Conservation (phyloP, 2,888 invertebrate species). For the Marasmarcha lunaedactyla region DNA sequence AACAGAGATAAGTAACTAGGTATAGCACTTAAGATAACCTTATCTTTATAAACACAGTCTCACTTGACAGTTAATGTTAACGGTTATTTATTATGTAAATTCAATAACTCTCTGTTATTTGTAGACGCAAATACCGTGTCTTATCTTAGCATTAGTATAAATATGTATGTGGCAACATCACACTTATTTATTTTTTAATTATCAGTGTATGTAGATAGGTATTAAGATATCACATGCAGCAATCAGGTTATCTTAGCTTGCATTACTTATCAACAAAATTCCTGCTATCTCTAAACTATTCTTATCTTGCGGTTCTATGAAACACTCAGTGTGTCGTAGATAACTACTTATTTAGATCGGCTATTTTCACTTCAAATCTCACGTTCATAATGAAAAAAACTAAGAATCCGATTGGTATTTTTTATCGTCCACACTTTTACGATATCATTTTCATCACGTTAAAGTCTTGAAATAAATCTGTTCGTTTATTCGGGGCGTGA, state of each 20-base stretch:
- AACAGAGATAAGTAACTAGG: slow-evolving; percentile 15
- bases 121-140: slow-evolving; percentile 13
- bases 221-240: slow-evolving; percentile 42
- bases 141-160: no score
- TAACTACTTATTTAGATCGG: neutral
- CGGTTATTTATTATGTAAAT: slow-evolving; percentile 3
- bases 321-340: slow-evolving; percentile 37
- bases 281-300: slow-evolving; percentile 35
- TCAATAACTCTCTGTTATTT: slow-evolving; percentile 1
- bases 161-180: no score
- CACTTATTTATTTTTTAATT: no score
- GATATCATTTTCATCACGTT: no score
- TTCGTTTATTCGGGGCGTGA: no score
- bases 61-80: slow-evolving; percentile 9
- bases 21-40: slow-evolving; percentile 15
- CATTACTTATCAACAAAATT: slow-evolving; percentile 46
- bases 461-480: no score
- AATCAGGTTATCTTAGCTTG: slow-evolving; percentile 65
- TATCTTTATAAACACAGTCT: slow-evolving; percentile 17
- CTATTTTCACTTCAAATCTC: no score
- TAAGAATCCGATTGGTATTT: no score
- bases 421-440: no score
- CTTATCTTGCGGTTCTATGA: slow-evolving; percentile 24
- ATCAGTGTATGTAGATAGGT: no score
- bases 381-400: no score